Base-by-base conservation (phyloP, 2,888 invertebrate species). In the Campoletis raptor region DNA sequence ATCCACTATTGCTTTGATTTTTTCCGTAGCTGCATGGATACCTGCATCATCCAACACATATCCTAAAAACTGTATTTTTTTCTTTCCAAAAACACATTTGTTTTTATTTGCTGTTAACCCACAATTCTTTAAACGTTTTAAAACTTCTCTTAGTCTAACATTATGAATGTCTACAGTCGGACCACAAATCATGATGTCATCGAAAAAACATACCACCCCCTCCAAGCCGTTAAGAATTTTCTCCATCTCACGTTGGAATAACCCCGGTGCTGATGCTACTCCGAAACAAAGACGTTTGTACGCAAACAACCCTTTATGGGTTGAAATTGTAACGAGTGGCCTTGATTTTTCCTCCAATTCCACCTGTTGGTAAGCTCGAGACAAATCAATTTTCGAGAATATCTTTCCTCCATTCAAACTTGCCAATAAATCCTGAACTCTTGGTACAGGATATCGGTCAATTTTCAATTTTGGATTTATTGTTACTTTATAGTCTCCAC, bases 291-390 rank as follows among this genome's bases (percentile, higher is more conserved):
- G 42, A 10, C 42, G 42, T 6, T 42, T 42, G 64, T 92, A 91
- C 52, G 86, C 85, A 83, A 89, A 94, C 5, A 94, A 76, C 0
- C 94, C 94, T 67, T 91, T 90, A 54, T 92, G 92, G 0, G 93
- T 94, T 37, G 87, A 89, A 54, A 91, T 89, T 0, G 93, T 90
- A 30, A 90, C 85, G 12, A 91, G 69, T 30, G 90, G 87, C 64
- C 89, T 88, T 1, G 93, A 88, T 57, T 91, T 86, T n/a, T 92
- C 89, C 48, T 90, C 89, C 24, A 93, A 67, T 54, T 87, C 86
- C 2, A 93, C 82, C 86, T 94, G 94, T 73, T 91, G 90, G 87
- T 93, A 93, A 0, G 93, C 93, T n/a, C 91, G 87, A 0, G 88
- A 85, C 21, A 91, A 88, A 86, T 92, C 92, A 6, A 92, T 64